phyloP scores from a whole-genome alignment of 2,113 vertebrate genomes.

The Oenanthe oenanthe region DNA sequence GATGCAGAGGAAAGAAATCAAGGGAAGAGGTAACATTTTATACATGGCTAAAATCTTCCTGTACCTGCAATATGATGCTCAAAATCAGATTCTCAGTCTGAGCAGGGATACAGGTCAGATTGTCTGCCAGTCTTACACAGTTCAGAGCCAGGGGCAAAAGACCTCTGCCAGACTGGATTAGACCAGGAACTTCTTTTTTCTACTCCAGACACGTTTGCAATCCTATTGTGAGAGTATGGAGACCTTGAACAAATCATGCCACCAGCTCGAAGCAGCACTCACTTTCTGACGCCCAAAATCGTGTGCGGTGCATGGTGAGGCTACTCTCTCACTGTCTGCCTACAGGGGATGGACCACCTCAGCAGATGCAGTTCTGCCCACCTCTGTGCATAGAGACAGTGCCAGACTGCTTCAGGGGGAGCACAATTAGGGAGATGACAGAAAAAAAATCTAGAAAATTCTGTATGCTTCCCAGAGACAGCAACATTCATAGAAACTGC shows the following conservation, averaged over 20 bases:
- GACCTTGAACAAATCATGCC: background rate
- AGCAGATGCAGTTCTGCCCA: rapidly evolving
- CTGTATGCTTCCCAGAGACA: background rate
- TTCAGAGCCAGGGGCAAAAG: background rate
- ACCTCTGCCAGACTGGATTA: background rate
- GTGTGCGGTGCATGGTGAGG: rapidly evolving
- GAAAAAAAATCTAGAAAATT: background rate
- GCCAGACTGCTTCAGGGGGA: background rate
- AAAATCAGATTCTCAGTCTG: background rate
- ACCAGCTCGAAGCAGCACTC: background rate
- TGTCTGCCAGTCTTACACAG: rapidly evolving
- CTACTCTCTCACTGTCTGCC: background rate
- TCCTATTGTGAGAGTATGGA: background rate
- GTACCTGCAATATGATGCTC: background rate
- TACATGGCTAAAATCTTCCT: background rate
- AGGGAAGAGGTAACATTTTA: background rate
- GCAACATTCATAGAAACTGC: background rate
- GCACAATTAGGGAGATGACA: background rate
- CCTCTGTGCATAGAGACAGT: background rate
- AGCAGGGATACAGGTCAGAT: background rate
- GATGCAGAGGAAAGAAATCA: background rate
- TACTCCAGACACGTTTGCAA: rapidly evolving
- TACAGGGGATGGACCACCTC: background rate
- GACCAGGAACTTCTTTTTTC: background rate
- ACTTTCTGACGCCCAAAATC: background rate